Percentiles rank a stretch among this genome's conserved stretches.
Conservation (phyloP, 2,113 vertebrate species). For the Pachypanchax playfairii region DNA sequence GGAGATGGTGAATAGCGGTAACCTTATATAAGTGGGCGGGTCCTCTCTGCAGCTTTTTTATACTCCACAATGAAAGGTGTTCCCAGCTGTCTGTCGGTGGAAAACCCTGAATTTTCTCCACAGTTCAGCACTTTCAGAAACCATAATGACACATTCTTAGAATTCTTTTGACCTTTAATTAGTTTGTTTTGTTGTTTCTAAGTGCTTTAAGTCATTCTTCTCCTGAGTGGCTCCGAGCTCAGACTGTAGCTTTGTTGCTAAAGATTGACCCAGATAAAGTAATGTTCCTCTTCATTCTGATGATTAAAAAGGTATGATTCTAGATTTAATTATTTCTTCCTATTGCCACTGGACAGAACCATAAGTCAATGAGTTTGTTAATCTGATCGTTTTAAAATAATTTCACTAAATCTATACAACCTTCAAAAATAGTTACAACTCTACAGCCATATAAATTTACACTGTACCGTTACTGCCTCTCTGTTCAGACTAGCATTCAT, state of each 20-base stretch:
- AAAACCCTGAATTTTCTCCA: conserved; percentile 29
- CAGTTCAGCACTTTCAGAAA: conserved; percentile 36
- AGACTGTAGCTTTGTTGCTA: neutral
- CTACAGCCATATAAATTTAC: no score
- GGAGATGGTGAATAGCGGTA: neutral
- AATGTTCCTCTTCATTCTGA: no score
- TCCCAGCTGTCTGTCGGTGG: conserved; percentile 12
- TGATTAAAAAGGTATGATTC: no score
- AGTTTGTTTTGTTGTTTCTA: conserved; percentile 25
- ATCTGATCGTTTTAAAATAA: conserved; percentile 21
- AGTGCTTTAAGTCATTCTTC: conserved; percentile 12
- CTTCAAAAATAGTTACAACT: no score
- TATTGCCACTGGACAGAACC: no score
- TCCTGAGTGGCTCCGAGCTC: conserved; percentile 13
- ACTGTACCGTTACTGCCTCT: no score
- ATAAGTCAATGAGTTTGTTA: neutral
- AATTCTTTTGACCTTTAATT: conserved; percentile 47
- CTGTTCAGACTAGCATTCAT: no score
- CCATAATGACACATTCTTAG: conserved; percentile 49
- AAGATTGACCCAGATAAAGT: neutral
- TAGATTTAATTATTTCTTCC: no score
- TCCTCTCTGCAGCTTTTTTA: conserved; percentile 33
- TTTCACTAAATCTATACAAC: neutral
- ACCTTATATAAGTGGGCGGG: conserved; percentile 19
- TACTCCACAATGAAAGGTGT: conserved; percentile 37